Conservation (phyloP, 2,888 invertebrate species). For the Ichneumoninae sp. region DNA sequence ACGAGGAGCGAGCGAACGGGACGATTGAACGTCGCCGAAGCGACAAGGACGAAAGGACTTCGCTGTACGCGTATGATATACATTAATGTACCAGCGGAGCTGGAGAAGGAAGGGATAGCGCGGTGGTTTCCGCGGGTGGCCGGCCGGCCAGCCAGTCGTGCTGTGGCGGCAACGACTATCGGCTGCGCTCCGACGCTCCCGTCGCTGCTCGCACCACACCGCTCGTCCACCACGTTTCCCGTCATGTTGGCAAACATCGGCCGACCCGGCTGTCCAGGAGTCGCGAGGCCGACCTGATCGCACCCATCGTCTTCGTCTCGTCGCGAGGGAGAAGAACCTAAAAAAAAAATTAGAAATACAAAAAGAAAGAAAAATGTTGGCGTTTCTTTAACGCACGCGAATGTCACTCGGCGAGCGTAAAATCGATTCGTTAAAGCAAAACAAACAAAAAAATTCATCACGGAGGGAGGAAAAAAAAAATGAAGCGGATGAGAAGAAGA, state of each 20-base stretch:
- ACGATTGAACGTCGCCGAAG: not conserved
- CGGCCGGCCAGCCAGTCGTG: constrained; percentile 82
- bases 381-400: no score
- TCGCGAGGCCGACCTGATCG: no score
- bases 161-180: constrained; percentile 76
- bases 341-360: not conserved
- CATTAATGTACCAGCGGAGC: not conserved
- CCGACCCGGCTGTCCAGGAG: not conserved
- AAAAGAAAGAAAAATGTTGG: not conserved
- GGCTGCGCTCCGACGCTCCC: constrained; percentile 24
- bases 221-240: constrained; percentile 34
- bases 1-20: constrained; percentile 26
- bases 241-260: constrained; percentile 61
- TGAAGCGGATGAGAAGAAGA: not conserved
- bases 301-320: not conserved
- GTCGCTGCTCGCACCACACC: constrained; percentile 32
- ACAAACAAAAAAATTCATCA: not conserved
- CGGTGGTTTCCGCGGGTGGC: constrained; percentile 69
- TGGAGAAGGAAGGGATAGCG: constrained; percentile 15
- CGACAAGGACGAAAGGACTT: constrained; percentile 25
- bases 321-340: not conserved
- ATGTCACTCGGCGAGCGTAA: no score
- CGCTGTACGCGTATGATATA: not conserved
- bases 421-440: not conserved
- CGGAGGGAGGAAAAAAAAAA: not conserved